A percentile compares a stretch with the other conserved stretches of the same genome.
Conservation (phyloP, 2,797 vertebrate genomes). For the Phoxinus dragarum region DNA sequence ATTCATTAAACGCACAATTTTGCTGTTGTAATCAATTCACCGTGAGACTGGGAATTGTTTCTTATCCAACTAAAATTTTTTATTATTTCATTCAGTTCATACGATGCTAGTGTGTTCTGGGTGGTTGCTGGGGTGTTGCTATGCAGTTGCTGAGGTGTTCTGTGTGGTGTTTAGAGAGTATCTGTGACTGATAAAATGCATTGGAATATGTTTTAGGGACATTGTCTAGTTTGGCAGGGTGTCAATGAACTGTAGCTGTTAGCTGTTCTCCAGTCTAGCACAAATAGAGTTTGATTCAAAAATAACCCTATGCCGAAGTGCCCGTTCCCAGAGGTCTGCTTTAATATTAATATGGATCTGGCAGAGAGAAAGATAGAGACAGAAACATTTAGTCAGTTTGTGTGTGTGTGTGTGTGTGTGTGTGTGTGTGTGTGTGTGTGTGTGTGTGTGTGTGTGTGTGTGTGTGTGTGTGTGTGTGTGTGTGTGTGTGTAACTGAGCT, state of each 20-base stretch:
- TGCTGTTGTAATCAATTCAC: neutral
- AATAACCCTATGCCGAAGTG: slow-evolving; percentile 26
- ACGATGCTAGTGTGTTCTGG: neutral
- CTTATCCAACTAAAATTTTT: neutral
- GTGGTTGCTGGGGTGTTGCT: neutral
- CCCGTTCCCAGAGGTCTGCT: slow-evolving; percentile 24
- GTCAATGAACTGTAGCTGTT: neutral
- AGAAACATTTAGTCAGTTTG: neutral
- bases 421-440: too few species aligned
- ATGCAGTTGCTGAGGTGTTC: neutral
- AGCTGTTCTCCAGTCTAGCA: neutral
- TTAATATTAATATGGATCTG: slow-evolving; percentile 66
- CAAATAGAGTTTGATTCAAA: neutral
- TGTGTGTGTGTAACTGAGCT: too few species aligned
- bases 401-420: neutral
- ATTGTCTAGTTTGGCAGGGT: neutral
- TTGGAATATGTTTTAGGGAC: neutral
- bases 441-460: too few species aligned
- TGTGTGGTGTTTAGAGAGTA: too few species aligned
- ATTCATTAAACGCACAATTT: neutral
- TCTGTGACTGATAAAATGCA: neutral
- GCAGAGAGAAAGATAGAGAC: neutral
- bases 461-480: too few species aligned
- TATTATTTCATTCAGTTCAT: neutral
- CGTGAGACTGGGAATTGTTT: neutral